phyloP scores from a whole-genome alignment of 2,113 vertebrate genomes.

The Lophotis ruficrista region DNA sequence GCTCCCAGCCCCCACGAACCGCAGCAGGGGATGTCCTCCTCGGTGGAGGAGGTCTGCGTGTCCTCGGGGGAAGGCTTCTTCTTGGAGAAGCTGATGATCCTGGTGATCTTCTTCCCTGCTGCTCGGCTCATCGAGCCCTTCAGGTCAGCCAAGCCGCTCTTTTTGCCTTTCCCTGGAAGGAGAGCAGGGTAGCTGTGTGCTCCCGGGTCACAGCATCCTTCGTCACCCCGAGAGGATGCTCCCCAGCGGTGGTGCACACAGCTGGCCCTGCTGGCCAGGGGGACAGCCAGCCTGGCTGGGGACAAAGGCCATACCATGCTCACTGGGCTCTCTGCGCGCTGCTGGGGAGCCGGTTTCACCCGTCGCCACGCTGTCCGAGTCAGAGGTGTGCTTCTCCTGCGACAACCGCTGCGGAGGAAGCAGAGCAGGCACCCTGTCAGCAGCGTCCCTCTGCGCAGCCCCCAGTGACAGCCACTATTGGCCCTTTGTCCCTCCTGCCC shows the following conservation, averaged over 20 bases:
- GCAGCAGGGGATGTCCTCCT: constrained; percentile 88
- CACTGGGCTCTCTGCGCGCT: constrained; percentile 74
- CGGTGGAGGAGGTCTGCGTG: constrained; percentile 71
- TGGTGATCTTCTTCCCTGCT: constrained; percentile 93
- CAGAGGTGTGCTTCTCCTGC: constrained; percentile 89
- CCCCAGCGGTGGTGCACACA: neutral
- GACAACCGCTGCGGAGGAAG: constrained; percentile 80
- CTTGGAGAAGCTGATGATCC: constrained; percentile 97
- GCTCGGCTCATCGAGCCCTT: constrained; percentile 93
- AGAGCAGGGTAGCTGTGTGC: neutral
- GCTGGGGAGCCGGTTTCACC: constrained; percentile 73
- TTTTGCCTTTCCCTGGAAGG: constrained; percentile 85
- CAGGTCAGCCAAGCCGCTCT: constrained; percentile 89
- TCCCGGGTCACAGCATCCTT: fast-evolving
- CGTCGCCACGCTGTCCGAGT: constrained; percentile 85
- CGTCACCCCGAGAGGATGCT: neutral
- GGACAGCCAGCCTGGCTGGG: neutral
- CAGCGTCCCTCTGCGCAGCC: neutral
- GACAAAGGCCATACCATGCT: constrained; percentile 78
- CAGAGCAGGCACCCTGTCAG: neutral
- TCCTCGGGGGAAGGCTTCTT: constrained; percentile 87
- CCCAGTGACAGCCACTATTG: neutral
- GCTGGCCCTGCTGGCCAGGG: fast-evolving
- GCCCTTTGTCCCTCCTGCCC: neutral
- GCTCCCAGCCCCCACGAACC: constrained; percentile 72